Percentiles rank a stretch among this genome's conserved stretches.
phyloP scores from a whole-genome alignment of 2,113 vertebrate species.

The Gorsachius goisagi region DNA sequence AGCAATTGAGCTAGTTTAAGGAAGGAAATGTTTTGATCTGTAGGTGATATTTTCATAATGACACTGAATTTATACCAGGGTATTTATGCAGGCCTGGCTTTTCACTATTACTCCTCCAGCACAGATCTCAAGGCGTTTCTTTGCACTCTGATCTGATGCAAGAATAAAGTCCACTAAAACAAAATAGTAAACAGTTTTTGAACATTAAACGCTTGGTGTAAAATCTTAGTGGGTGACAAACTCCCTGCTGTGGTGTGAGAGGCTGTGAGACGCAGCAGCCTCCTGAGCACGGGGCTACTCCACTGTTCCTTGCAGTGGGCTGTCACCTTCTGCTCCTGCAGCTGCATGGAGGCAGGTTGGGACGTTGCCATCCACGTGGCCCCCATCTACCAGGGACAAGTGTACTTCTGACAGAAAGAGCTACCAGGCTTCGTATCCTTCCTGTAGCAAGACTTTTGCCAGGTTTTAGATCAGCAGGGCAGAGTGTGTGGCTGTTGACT shows the following conservation, averaged over 20 bases:
- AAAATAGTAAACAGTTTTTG: not conserved
- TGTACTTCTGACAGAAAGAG: not conserved
- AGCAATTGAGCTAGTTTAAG: conserved; percentile 49
- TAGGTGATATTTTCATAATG: conserved; percentile 44
- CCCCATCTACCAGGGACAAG: not conserved
- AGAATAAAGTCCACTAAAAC: conserved; percentile 27
- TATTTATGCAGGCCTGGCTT: conserved; percentile 24
- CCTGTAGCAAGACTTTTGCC: not conserved
- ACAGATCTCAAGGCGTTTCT: conserved; percentile 17
- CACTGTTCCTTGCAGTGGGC: not conserved
- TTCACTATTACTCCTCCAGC: not conserved
- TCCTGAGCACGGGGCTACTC: not conserved
- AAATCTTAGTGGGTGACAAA: not conserved
- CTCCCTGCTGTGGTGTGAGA: not conserved
- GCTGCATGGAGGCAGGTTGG: not conserved
- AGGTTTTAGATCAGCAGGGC: not conserved
- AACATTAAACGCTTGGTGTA: not conserved
- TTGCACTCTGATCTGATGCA: conserved; percentile 14
- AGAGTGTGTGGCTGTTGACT: not conserved
- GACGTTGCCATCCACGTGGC: not conserved
- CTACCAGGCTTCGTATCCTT: not conserved
- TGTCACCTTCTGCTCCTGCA: not conserved
- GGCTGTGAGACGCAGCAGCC: not conserved
- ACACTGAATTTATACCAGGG: conserved; percentile 20
- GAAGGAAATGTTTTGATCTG: conserved; percentile 50